phyloP scores from a whole-genome alignment of 2,888 invertebrate genomes.

The Antheraea yamamai region DNA sequence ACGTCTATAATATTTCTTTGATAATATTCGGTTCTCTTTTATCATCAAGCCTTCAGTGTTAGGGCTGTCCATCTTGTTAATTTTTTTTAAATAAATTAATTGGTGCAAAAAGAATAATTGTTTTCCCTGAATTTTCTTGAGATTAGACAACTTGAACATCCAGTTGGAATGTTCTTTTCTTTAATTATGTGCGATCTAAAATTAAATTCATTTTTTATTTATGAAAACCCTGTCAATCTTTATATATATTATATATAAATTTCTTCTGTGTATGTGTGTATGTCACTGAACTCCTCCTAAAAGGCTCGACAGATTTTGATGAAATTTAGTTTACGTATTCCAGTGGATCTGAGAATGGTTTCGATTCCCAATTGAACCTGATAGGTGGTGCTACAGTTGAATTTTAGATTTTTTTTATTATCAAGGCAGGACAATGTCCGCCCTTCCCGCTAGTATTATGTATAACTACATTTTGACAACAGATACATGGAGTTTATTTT shows the following conservation, averaged over 20 bases:
- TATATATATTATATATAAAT: background rate
- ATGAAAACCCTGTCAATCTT: background rate
- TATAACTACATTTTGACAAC: too few relatives aligned
- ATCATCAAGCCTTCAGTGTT: slow-evolving; percentile 48
- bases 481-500: too few relatives aligned
- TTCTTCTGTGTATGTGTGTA: background rate
- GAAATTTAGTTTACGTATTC: too few relatives aligned
- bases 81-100: slow-evolving; percentile 27
- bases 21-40: slow-evolving; percentile 43
- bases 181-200: background rate
- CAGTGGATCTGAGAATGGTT: too few relatives aligned
- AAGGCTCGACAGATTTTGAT: too few relatives aligned
- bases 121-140: slow-evolving; percentile 25
- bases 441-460: too few relatives aligned
- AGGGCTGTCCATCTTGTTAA: slow-evolving; percentile 46
- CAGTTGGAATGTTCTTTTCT: slow-evolving; percentile 21
- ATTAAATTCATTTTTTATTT: background rate
- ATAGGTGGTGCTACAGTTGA: too few relatives aligned
- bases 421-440: too few relatives aligned
- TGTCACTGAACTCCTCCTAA: too few relatives aligned
- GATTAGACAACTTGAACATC: slow-evolving; percentile 29
- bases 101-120: slow-evolving; percentile 32
- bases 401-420: too few relatives aligned
- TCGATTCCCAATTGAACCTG: too few relatives aligned
- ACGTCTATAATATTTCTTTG: slow-evolving; percentile 70